A percentile compares a stretch with the other conserved stretches of the same genome.
These are phyloP conservation scores for Syngnathus rostellatus DNA, from an alignment of 2,797 vertebrate genomes.

Conservation along the genomic window DNA sequence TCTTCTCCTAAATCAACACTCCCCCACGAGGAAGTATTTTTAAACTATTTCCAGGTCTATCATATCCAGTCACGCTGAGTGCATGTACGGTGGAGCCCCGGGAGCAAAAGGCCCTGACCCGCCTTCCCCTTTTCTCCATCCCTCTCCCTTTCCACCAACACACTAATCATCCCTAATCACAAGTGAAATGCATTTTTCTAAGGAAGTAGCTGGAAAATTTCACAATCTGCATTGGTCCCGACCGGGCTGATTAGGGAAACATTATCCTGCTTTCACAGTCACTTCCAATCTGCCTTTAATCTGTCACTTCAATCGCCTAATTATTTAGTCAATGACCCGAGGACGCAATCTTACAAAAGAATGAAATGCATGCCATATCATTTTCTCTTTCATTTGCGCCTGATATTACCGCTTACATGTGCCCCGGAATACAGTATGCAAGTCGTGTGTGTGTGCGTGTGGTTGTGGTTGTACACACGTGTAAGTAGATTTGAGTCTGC, in stretches of 20 bases:
- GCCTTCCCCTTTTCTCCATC: conserved; percentile 39
- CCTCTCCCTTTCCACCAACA: conserved; percentile 42
- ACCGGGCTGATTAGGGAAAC: conserved; percentile 81
- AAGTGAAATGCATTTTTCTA: conserved; percentile 83
- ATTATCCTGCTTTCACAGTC: conserved; percentile 80
- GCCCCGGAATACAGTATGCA: conserved; percentile 54
- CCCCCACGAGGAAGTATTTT: conserved; percentile 17
- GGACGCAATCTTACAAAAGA: conserved; percentile 73
- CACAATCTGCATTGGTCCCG: conserved; percentile 80
- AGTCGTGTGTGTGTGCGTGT: conserved; percentile 38
- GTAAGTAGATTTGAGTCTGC: no score
- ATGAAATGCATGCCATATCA: conserved; percentile 73
- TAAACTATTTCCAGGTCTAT: conserved; percentile 51
- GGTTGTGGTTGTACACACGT: neutral
- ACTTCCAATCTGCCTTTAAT: conserved; percentile 82
- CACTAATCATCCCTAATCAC: conserved; percentile 72
- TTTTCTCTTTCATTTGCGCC: conserved; percentile 68
- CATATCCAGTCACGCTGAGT: conserved; percentile 48
- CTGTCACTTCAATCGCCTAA: conserved; percentile 79
- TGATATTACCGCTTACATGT: conserved; percentile 64
- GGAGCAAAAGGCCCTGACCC: conserved; percentile 59
- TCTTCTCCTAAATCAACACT: conserved; percentile 54
- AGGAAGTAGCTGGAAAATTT: conserved; percentile 84
- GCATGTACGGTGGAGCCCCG: conserved; percentile 24
- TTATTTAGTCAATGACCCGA: conserved; percentile 79